phyloP scores from a whole-genome alignment of 2,797 vertebrate species.

The Clamator glandarius region DNA sequence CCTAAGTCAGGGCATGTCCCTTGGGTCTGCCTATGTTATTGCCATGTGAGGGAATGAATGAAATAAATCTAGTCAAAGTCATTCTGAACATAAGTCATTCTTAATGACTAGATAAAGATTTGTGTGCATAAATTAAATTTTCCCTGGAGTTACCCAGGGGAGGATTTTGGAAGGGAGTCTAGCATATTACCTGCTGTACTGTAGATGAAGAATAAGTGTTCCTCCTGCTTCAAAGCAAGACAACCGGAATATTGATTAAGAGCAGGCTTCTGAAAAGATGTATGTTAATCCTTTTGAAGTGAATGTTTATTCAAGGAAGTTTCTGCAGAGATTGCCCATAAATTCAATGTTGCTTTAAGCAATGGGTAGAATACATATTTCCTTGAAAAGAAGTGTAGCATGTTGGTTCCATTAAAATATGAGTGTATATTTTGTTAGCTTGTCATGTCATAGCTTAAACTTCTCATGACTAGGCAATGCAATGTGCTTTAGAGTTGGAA shows the following conservation, averaged over 20 bases:
- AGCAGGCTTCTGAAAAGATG: neutral
- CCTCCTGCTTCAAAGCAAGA: neutral
- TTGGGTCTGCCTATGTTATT: neutral
- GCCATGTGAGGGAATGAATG: neutral
- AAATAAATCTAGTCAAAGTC: neutral
- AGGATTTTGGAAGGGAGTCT: neutral
- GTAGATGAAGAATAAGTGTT: neutral
- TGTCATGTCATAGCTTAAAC: neutral
- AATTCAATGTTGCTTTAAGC: slow-evolving; percentile 3
- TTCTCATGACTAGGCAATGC: neutral
- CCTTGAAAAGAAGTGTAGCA: neutral
- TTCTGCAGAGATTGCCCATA: slow-evolving; percentile 9
- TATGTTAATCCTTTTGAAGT: slow-evolving; percentile 16
- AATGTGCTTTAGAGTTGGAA: neutral
- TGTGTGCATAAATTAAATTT: neutral
- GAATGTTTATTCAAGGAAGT: slow-evolving; percentile 29
- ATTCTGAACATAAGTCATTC: neutral
- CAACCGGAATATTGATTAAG: slow-evolving; percentile 5
- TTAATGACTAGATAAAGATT: neutral
- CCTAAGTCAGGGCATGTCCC: neutral
- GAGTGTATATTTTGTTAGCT: neutral
- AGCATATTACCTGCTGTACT: neutral
- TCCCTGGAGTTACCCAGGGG: neutral
- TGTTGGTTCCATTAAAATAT: slow-evolving; percentile 10
- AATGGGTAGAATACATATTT: neutral